These are phyloP conservation scores for Rhagophthalmus giganteus DNA, from an alignment of 2,888 invertebrate species.

Conservation along the genomic window DNA sequence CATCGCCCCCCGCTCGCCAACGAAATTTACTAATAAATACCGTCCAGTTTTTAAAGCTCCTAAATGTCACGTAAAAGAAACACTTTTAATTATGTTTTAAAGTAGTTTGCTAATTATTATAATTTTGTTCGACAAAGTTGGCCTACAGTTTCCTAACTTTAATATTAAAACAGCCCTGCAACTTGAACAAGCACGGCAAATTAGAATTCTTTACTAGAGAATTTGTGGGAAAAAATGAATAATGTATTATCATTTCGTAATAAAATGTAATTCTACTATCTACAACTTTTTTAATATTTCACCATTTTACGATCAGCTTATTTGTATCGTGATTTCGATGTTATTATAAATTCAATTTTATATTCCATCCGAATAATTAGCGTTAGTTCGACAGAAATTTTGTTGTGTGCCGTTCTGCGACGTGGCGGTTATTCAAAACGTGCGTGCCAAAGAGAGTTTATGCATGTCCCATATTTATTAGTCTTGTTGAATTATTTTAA, in stretches of 20 bases:
- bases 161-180: slow-evolving; percentile 14
- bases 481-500: slow-evolving; percentile 25
- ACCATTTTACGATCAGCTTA: slow-evolving; percentile 22
- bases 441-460: slow-evolving; percentile 20
- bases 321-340: too few relatives aligned
- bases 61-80: too few relatives aligned
- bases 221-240: slow-evolving; percentile 33
- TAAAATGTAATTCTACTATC: slow-evolving; percentile 24
- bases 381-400: slow-evolving; percentile 6
- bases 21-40: too few relatives aligned
- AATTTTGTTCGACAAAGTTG: slow-evolving; percentile 6
- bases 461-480: too few relatives aligned
- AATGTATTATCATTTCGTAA: slow-evolving; percentile 34
- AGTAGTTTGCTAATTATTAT: slow-evolving; percentile 10
- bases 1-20: too few relatives aligned
- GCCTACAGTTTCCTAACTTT: slow-evolving; percentile 5
- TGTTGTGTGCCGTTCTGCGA: slow-evolving; percentile 5
- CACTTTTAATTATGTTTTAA: slow-evolving; percentile 9
- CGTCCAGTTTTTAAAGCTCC: too few relatives aligned
- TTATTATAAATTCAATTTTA: slow-evolving; percentile 27
- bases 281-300: slow-evolving; percentile 31
- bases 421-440: slow-evolving; percentile 7
- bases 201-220: slow-evolving; percentile 28
- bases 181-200: slow-evolving; percentile 23
- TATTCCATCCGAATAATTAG: slow-evolving; percentile 16